A percentile compares a stretch with the other conserved stretches of the same genome.
phyloP scores from a whole-genome alignment of 2,113 vertebrate species.

The Ophiodon elongatus region DNA sequence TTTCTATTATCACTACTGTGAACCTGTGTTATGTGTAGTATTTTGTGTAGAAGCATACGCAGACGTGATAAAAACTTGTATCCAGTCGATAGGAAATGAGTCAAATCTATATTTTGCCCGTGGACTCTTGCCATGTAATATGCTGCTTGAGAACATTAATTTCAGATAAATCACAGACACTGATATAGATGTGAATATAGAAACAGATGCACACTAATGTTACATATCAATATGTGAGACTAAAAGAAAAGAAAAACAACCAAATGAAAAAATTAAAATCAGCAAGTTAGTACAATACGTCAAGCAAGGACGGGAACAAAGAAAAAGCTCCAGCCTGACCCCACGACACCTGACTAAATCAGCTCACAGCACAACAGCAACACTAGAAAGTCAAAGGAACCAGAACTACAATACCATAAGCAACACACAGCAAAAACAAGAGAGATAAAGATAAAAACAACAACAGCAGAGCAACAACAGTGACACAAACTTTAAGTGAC shows the following conservation, averaged over 20 bases:
- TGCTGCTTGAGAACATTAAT: slow-evolving; percentile 74
- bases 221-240: slow-evolving; percentile 54
- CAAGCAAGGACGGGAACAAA: slow-evolving; percentile 79
- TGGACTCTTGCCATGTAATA: slow-evolving; percentile 84
- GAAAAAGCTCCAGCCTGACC: slow-evolving; percentile 80
- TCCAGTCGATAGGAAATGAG: slow-evolving; percentile 40
- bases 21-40: slow-evolving; percentile 48
- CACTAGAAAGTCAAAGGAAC: slow-evolving; percentile 81
- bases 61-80: slow-evolving; percentile 39
- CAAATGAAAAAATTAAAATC: slow-evolving; percentile 45
- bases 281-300: slow-evolving; percentile 74
- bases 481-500: slow-evolving; percentile 79
- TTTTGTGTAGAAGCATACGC: slow-evolving; percentile 34
- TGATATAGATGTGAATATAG: slow-evolving; percentile 59
- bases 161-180: slow-evolving; percentile 70
- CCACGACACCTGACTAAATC: slow-evolving; percentile 81
- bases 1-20: slow-evolving; percentile 51
- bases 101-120: slow-evolving; percentile 81
- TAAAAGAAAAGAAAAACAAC: slow-evolving; percentile 47
- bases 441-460: slow-evolving; percentile 76
- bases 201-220: slow-evolving; percentile 69
- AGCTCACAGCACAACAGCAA: slow-evolving; percentile 84
- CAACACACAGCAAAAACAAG: slow-evolving; percentile 79
- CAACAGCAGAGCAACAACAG: slow-evolving; percentile 79
- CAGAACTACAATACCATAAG: slow-evolving; percentile 82